Conservation (phyloP, 2,113 vertebrate species). For the Stigmatopora nigra region DNA sequence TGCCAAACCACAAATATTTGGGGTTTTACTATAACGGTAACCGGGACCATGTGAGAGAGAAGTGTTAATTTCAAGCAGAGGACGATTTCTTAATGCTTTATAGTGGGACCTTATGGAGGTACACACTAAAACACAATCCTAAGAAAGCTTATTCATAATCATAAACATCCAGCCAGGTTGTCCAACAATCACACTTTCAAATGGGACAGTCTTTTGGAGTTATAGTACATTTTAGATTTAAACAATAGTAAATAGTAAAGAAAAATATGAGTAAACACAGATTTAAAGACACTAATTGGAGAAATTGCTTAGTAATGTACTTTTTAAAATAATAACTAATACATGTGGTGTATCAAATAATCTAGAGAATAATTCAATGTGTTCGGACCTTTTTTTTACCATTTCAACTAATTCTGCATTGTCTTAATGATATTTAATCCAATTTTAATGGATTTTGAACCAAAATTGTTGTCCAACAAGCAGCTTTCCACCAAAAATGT, state of each 20-base stretch:
- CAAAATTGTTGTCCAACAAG: too few species aligned
- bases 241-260: background rate
- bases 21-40: background rate
- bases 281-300: too few species aligned
- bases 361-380: too few species aligned
- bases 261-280: background rate
- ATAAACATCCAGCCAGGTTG: background rate
- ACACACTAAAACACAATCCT: background rate
- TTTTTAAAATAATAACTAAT: too few species aligned
- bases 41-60: background rate
- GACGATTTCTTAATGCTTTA: background rate
- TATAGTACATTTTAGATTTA: background rate
- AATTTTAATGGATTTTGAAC: too few species aligned
- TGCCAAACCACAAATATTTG: background rate
- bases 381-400: too few species aligned
- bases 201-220: background rate
- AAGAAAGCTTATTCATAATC: background rate
- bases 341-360: too few species aligned
- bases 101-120: background rate
- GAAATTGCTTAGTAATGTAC: too few species aligned
- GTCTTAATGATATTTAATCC: too few species aligned
- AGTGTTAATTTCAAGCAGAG: background rate
- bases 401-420: too few species aligned
- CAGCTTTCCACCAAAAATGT: too few species aligned
- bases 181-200: background rate